Base-by-base conservation (phyloP, 2,888 invertebrate genomes). In the Chaetogeoica ovagalla region DNA sequence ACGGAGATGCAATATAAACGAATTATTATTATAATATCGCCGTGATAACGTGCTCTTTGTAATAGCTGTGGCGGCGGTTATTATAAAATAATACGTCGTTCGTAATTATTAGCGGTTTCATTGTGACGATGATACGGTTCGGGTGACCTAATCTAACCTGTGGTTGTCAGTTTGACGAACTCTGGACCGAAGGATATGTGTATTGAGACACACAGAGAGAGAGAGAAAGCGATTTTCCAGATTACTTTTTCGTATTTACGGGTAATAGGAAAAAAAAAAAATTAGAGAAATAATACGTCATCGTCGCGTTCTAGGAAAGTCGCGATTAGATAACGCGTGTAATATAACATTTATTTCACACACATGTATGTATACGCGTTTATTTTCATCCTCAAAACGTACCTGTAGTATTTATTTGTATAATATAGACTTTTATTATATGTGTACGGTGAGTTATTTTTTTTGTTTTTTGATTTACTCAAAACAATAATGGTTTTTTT, bases 21-120 rank as follows among this genome's bases (percentile, higher is more conserved):
- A 19, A 19, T 55, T 19, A 55, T 11, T 55, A 55, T 4, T 19
- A 19, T 55, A 55, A 19, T 19, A 55, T 52, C 13, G 17, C 11
- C 11, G 30, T 48, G 43, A 48, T 48, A 48, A 48, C 48, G 15
- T 13, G 48, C 11, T 11, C 48, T 13, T 48, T 48, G 23, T 43
- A 6, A n/a, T 71, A 43, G 37, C 23, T 23, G 23, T 8, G 21
- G 37, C 11, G 21, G 60, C 11, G 21, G 60, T 48, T 72, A 48
- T 72, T n/a, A 62, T 62, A 55, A 43, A 60, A 48, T n/a, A 72
- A 55, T 30, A 30, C 30, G 4, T n/a, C n/a, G n/a, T n/a, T n/a
- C n/a, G n/a, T 55, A 55, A 43, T 55, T 17, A 59, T 21, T 23
- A n/a, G 39, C 60, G 48, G 21, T 59, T 59, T 11, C 13, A 66